Base-by-base conservation (phyloP, 64 coral and sea anemone species). In the Astreopora myriophthalma region DNA sequence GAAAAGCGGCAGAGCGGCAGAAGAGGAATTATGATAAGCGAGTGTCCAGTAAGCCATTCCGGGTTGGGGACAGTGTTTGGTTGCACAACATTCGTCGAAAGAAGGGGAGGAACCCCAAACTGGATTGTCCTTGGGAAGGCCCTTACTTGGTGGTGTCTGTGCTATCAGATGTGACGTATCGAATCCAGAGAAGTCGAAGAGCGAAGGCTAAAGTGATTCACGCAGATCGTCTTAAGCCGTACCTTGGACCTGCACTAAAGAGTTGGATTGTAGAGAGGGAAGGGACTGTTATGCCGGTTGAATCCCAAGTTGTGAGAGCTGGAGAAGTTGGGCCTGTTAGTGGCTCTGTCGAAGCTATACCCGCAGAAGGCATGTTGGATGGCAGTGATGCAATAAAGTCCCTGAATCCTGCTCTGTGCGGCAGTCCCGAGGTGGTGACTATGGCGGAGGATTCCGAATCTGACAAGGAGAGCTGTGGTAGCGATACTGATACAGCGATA, bases 11-110 rank as follows among this genome's bases (percentile, higher is more conserved):
- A 17, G 51, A 17, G 28, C 34, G 93, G 31, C 82, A 95, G 48
- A 95, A 95, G 73, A 39, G 87, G 28, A 93, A 93, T 49, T 93
- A 88, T 5, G 74, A 88, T n/a, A 93, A 93, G 34, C 25, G 25
- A 22, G 49, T 80, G 35, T 62, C 93, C 20, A 78, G 81, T 28
- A 95, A 85, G 24, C n/a, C n/a, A n/a, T n/a, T n/a, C n/a, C n/a
- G n/a, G n/a, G n/a, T 40, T 3, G 87, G 87, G 5, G 78, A 89
- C 8, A 89, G 78, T 48, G 68, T 89, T 10, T 89, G 87, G 73
- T 60, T 91, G 29, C 76, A 91, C 19, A 20, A 73, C 11, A 44
- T 73, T 33, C 30, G 72, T 11, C 71, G 82, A 24, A 39, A n/a
- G 51, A 92, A 92, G 69, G 58, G 81, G 42, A 75, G 89, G 51